Base-by-base conservation (phyloP, 2,113 vertebrate species). In the Athene noctua region DNA sequence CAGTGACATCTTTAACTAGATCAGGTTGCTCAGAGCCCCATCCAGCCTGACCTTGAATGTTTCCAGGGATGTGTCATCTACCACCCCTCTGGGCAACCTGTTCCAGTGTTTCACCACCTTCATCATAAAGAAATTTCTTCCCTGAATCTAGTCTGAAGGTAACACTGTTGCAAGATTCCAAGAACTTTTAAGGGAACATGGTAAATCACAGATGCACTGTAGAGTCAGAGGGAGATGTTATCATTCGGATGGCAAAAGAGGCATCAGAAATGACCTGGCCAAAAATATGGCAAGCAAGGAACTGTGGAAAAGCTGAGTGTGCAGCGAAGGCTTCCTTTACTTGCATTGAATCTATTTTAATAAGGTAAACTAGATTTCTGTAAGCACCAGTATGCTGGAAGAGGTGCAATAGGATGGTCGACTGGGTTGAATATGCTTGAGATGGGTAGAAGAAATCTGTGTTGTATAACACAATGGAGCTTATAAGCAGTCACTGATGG, bases 391-490 rank as follows among this genome's bases (percentile, higher is more conserved):
- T 9, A 38, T 61, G 17, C 11, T 44, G 9, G 3, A 9, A 3
- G 3, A 6, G 82, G 22, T n/a, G 9, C 0, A 1, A 46, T 30
- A 40, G 18, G n/a, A 22, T 59, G 17, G 19, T 58, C 4, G 5
- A 42, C 29, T 75, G 18, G 11, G 5, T 15, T 74, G 42, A 8
- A 49, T 67, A 15, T 58, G 16, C 15, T 83, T 4, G 58, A 83
- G 77, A 52, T 15, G 1, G 18, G 12, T 51, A 51, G 32, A 92
- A 84, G 16, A 26, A 63, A 34, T 78, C 21, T 6, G 15, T 46
- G 26, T 25, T 57, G 5, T 44, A 4, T 34, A 83, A 67, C 13
- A 49, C 5, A 3, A 44, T 72, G 40, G n/a, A 59, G 21, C 9
- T 70, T 55, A 30, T 34, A 68, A 59, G 13, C 54, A 51, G 25